Evolutionary conservation across 1,140 invertebrate genomes (phyloP).

Genomic region (Laodelphax striatellus): DNA sequence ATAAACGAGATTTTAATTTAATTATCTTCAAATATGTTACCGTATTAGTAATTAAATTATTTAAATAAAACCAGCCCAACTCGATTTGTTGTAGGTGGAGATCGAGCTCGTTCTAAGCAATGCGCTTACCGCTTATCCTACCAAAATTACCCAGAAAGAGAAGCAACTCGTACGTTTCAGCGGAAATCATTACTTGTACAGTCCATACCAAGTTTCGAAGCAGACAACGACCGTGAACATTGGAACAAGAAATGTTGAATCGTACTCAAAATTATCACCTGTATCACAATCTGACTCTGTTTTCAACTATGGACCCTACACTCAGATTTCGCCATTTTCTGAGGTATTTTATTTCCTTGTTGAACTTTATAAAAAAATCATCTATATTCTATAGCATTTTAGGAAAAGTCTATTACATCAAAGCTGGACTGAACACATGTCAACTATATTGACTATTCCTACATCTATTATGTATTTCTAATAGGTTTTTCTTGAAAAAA

Average conservation of each 20-base stretch:
- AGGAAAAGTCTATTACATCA: too few relatives aligned
- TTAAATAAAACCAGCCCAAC: too few relatives aligned
- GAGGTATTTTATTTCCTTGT: too few relatives aligned
- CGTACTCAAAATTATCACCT: conserved; percentile 78
- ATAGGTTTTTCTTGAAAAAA: too few relatives aligned
- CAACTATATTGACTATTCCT: too few relatives aligned
- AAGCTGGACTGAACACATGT: too few relatives aligned
- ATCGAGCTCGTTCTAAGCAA: conserved; percentile 69
- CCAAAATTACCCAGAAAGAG: conserved; percentile 79
- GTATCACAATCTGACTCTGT: conserved; percentile 61
- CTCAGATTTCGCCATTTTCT: conserved; percentile 50
- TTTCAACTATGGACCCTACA: conserved; percentile 80
- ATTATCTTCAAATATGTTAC: too few relatives aligned
- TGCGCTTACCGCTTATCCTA: conserved; percentile 68
- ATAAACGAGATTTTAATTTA: too few relatives aligned
- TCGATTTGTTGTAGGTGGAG: conserved; percentile 33
- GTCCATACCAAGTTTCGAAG: conserved; percentile 63
- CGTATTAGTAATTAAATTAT: too few relatives aligned
- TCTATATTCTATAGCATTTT: too few relatives aligned
- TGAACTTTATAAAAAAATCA: too few relatives aligned
- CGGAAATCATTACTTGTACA: conserved; percentile 74
- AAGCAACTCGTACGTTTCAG: conserved; percentile 82
- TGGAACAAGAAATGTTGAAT: conserved; percentile 68
- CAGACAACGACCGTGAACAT: conserved; percentile 75
- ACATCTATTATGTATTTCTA: too few relatives aligned